Percentiles rank a stretch among this genome's conserved stretches.
These are phyloP conservation scores for Oenanthe melanoleuca DNA, from an alignment of 2,113 vertebrate genomes.

Conservation along the genomic window DNA sequence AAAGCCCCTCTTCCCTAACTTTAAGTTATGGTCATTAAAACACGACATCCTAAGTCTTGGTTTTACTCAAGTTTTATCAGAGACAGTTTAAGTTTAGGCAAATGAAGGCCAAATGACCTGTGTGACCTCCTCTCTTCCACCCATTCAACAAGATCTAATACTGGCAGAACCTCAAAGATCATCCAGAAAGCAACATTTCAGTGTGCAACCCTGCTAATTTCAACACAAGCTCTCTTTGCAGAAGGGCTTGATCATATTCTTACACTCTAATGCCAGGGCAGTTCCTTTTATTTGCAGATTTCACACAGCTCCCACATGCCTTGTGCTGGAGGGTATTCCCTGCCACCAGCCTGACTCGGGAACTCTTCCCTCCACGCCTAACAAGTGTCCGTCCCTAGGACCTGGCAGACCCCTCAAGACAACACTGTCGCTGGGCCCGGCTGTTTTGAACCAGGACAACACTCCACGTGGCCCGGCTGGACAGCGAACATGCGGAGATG, in stretches of 20 bases:
- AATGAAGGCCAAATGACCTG: accelerated
- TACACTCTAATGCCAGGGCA: not conserved
- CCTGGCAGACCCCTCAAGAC: not conserved
- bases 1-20: not conserved
- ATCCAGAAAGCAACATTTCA: not conserved
- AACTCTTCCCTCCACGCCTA: accelerated
- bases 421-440: not conserved
- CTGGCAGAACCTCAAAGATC: not conserved
- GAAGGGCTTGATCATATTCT: not conserved
- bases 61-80: not conserved
- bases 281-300: not conserved
- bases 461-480: not conserved
- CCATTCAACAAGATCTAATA: accelerated
- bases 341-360: not conserved
- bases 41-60: not conserved
- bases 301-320: accelerated
- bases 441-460: too few species aligned
- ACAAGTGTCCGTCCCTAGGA: not conserved
- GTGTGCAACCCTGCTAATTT: not conserved
- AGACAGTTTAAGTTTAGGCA: not conserved
- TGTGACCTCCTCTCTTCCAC: not conserved
- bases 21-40: not conserved
- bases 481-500: not conserved
- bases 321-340: too few species aligned
- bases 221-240: not conserved